Base-by-base conservation (phyloP, 2,888 invertebrate species). In the Eurois occulta region DNA sequence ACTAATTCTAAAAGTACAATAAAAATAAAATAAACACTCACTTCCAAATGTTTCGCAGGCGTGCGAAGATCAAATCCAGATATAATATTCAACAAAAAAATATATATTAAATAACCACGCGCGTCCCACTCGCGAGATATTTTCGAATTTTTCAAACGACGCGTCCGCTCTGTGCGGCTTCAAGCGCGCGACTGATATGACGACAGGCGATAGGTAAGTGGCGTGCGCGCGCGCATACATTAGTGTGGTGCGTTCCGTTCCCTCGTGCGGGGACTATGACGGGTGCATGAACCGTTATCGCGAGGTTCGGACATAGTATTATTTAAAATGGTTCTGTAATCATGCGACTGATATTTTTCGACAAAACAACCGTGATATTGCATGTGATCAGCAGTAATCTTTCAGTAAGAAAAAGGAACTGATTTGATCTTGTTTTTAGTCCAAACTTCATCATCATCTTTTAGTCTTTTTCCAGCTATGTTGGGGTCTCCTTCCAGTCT, bases 251-350 rank as follows among this genome's bases (percentile, higher is more conserved):
- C 85, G 89, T 86, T 89, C 87, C 88, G 86, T 86, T 89, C 83
- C 86, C 86, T 83, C 90, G 88, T 91, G 90, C 74, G 83, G 60
- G 68, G 72, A 74, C 81, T 87, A 85, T 91, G 92, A 89, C 88
- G 85, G 87, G 89, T 91, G 91, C 92, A 91, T 91, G 93, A 86
- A 90, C 91, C 90, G 91, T 91, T 93, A 93, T 92, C 92, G 81
- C 48, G 62, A 80, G 75, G 78, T 89, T 85, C 64, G 78, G 80
- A 35, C 58, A 69, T 64, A 70, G 76, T n/a, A 72, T 58, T 71
- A 70, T 73, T 75, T 71, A 73, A 75, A 76, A 77, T 73, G 84
- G 80, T n/a, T 77, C 52, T 70, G 7, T 52, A 74, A 83, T 80
- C 76, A 41, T 35, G 38, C 24, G 7, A 62, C 32, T 58, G 85